Conservation (phyloP, 2,888 invertebrate genomes). For the Clostera curtula region DNA sequence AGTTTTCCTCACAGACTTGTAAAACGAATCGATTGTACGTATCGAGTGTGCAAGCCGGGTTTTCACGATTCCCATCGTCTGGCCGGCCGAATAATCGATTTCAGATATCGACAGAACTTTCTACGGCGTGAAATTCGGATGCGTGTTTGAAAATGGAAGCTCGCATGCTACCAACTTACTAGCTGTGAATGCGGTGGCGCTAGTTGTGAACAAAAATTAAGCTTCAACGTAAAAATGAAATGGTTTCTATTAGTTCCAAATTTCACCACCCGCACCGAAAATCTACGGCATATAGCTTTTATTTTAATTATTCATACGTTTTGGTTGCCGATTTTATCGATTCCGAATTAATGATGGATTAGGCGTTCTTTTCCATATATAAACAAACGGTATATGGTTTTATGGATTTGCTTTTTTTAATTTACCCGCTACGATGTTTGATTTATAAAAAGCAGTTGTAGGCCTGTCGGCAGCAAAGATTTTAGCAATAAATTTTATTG, state of each 20-base stretch:
- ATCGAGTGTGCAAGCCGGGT: constrained; percentile 2
- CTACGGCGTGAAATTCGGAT: constrained; percentile 29
- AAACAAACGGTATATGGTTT: background rate
- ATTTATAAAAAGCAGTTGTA: no score
- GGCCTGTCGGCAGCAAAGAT: no score
- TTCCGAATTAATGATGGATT: background rate
- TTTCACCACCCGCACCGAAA: no score
- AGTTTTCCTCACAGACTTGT: constrained; percentile 11
- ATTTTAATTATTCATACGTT: constrained; percentile 1
- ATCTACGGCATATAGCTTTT: no score
- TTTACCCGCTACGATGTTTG: no score
- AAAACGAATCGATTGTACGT: constrained; percentile 18
- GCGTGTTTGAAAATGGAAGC: constrained; percentile 12
- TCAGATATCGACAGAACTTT: constrained; percentile 28
- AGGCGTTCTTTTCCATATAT: background rate
- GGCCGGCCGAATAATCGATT: constrained; percentile 29
- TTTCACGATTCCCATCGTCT: constrained; percentile 19
- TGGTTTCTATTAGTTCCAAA: no score
- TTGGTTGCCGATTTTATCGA: background rate
- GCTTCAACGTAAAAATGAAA: no score
- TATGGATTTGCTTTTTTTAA: no score
- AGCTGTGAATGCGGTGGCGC: no score
- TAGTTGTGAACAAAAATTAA: no score
- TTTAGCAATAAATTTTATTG: no score
- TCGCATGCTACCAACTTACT: constrained; percentile 11